Base-by-base conservation (phyloP, 2,113 vertebrate species). In the Heterotilapia buettikoferi region DNA sequence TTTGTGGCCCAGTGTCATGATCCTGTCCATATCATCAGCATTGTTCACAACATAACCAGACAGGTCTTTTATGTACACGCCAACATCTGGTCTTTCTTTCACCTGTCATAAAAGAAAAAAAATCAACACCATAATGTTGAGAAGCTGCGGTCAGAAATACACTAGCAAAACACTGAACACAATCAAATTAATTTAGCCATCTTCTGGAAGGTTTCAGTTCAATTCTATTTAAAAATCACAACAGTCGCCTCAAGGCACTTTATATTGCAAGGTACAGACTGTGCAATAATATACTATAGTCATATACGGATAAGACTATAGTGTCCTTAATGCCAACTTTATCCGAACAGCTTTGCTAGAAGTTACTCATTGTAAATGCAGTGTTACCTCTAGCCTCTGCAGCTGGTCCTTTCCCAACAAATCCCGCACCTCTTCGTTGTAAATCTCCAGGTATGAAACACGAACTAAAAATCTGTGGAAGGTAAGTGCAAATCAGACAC, bases 1-100 rank as follows among this genome's bases (percentile, higher is more conserved):
- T 96, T 99, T 99, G 96, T 99, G 97, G 40, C 99, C 99, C 59
- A 99, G 93, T 9, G 98, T 99, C 99, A 99, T 99, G 93, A 99
- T 99, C 87, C 98, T 97, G 94, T 99, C 99, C 99, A 99, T 99
- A 83, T 99, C 99, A 73, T 99, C 98, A 63, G 99, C 99, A 93
- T 99, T 99, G 95, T 99, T 99, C 43, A 99, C 98, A 1, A 99
- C 98, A n/a, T 99, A 99, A 71, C 97, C 98, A 85, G 98, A 98
- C 16, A 99, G 97, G 93, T 99, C 99, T 96, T 99, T 99, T 95
- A 99, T 99, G 90, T 99, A 99, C 66, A 99, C 99, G 36, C 99
- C 99, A 85, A 99, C 98, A 91, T 99, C 98, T 66, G 99, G 98
- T 86, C 99, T 97, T 95, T 99, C 99, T 97, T 99, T 99, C 63